Evolutionary conservation across 2,888 invertebrate genomes (phyloP).

Genomic region (Oasisia sp.): DNA sequence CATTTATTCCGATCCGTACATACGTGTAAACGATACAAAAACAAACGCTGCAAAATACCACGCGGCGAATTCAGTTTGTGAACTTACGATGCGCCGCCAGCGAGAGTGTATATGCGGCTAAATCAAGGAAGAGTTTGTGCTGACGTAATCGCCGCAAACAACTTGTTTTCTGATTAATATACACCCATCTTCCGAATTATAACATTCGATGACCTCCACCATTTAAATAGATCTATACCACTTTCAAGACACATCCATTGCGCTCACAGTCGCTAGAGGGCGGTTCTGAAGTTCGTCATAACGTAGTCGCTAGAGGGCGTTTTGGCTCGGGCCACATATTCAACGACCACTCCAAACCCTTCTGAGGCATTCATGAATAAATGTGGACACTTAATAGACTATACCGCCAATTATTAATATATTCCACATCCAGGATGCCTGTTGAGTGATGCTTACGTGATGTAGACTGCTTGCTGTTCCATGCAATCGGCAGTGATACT

Average conservation of each 20-base stretch:
- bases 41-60: neutral
- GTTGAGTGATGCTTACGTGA: neutral
- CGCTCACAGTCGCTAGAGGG: too few relatives aligned
- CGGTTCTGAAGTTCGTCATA: neutral
- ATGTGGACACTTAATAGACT: neutral
- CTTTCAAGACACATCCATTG: neutral
- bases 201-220: neutral
- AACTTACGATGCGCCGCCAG: neutral
- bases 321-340: neutral
- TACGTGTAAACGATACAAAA: slow-evolving; percentile 3
- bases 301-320: neutral
- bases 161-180: too few relatives aligned
- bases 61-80: neutral
- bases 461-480: neutral
- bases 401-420: neutral
- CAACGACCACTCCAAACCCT: neutral
- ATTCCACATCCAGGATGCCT: neutral
- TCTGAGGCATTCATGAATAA: neutral
- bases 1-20: slow-evolving; percentile 13
- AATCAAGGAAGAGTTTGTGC: neutral
- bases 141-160: too few relatives aligned
- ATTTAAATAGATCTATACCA: neutral
- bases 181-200: neutral
- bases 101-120: neutral
- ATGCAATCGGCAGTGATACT: neutral